Conservation (phyloP, 2,888 invertebrate species). For the Pedicia rivosa region DNA sequence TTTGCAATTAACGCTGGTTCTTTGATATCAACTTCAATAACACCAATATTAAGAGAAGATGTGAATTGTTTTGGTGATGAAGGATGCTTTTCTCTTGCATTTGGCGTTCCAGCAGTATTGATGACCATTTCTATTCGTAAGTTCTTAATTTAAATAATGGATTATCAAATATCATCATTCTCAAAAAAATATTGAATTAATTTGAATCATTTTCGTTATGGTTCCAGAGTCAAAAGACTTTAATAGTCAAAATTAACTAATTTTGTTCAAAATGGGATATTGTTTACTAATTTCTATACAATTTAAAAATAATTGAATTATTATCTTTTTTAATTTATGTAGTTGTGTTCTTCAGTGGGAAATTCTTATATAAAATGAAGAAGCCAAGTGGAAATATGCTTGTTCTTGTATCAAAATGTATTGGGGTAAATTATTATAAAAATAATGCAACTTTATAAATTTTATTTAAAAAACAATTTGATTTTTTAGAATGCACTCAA, state of each 20-base stretch:
- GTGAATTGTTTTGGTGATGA: constrained; percentile 46
- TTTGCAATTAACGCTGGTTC: constrained; percentile 50
- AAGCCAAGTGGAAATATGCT: constrained; percentile 55
- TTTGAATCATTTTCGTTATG: constrained; percentile 31
- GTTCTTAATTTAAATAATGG: constrained; percentile 12
- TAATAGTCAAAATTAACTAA: background rate
- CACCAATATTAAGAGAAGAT: constrained; percentile 54
- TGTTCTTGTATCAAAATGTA: constrained; percentile 43
- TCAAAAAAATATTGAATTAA: too few species aligned
- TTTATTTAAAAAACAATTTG: background rate
- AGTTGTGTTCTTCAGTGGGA: constrained; percentile 59
- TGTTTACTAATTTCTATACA: too few species aligned
- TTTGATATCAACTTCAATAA: constrained; percentile 53
- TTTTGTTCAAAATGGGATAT: background rate
- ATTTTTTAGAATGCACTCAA: constrained; percentile 34
- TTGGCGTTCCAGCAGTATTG: constrained; percentile 58
- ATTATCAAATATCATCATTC: constrained; percentile 25
- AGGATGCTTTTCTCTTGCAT: constrained; percentile 55
- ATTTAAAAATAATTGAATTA: too few species aligned
- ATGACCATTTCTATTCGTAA: constrained; percentile 54
- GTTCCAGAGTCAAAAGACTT: background rate
- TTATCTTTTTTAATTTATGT: constrained; percentile 18
- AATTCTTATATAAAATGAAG: constrained; percentile 42
- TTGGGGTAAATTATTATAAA: constrained; percentile 33
- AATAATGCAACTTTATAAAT: background rate